A percentile compares a stretch with the other conserved stretches of the same genome.
These are phyloP conservation scores for Cygnus atratus DNA, from an alignment of 2,113 vertebrate genomes.

Conservation along the genomic window DNA sequence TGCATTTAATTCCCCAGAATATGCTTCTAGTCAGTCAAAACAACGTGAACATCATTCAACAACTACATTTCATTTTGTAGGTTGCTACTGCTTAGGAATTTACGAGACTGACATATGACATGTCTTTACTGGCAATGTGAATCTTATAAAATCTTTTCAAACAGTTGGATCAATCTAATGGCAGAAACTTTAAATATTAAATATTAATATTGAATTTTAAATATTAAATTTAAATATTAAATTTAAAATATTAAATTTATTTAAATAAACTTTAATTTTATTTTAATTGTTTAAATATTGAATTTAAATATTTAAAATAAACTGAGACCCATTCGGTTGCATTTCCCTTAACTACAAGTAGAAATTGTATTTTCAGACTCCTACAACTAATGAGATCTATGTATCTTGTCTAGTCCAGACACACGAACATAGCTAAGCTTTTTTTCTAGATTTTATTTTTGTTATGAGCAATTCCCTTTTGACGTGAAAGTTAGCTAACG, in stretches of 20 bases:
- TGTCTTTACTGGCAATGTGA: neutral
- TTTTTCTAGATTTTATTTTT: neutral
- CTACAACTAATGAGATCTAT: neutral
- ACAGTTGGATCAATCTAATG: neutral
- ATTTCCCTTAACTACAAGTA: neutral
- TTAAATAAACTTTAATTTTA: no score
- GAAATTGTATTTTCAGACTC: neutral
- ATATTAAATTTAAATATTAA: no score
- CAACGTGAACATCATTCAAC: neutral
- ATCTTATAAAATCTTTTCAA: neutral
- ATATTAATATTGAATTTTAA: no score
- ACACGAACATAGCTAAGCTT: neutral
- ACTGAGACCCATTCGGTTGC: neutral
- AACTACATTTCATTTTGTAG: neutral
- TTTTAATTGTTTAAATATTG: neutral
- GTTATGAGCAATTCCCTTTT: neutral
- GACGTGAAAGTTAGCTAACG: neutral
- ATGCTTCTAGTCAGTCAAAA: neutral
- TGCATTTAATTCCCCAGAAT: neutral
- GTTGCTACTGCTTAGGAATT: neutral
- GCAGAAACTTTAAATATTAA: neutral
- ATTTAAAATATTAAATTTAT: no score
- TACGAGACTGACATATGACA: neutral
- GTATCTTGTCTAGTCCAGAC: neutral
- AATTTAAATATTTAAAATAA: neutral